These are phyloP conservation scores for Pangasius larnaudii DNA, from an alignment of 2,797 vertebrate genomes.

Conservation along the genomic window DNA sequence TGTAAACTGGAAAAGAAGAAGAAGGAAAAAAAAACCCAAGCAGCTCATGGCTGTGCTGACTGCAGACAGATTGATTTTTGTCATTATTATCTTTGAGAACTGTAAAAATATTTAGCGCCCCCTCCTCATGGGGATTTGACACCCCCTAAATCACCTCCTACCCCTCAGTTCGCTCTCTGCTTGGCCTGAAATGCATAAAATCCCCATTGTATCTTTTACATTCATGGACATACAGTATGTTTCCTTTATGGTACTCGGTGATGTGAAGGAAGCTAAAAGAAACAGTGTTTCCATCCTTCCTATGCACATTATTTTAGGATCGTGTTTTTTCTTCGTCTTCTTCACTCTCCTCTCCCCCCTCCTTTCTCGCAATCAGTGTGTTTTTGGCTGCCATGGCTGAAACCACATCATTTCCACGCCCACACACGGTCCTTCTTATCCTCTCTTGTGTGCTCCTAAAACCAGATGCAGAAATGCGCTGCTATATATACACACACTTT, in stretches of 20 bases:
- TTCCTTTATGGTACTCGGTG: conserved; percentile 43
- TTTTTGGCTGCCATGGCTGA: conserved; percentile 66
- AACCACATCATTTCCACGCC: conserved; percentile 74
- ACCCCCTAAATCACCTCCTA: conserved; percentile 4
- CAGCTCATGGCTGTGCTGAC: neutral
- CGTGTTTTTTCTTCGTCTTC: conserved; percentile 25
- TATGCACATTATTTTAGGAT: conserved; percentile 66
- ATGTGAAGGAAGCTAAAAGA: conserved; percentile 38
- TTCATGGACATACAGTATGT: conserved; percentile 27
- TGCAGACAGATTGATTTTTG: conserved; percentile 15
- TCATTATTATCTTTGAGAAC: conserved; percentile 24
- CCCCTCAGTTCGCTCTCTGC: neutral
- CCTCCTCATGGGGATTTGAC: neutral
- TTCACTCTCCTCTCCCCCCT: conserved; percentile 31
- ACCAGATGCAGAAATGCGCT: conserved; percentile 52
- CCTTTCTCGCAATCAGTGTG: conserved; percentile 68
- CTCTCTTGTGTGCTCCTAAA: conserved; percentile 55
- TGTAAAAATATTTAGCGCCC: conserved; percentile 21
- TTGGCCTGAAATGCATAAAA: conserved; percentile 5
- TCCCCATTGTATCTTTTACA: conserved; percentile 26
- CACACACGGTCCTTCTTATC: conserved; percentile 60
- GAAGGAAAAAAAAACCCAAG: neutral
- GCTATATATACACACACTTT: conserved; percentile 54
- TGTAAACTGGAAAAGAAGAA: neutral
- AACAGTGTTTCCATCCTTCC: conserved; percentile 48